phyloP scores from a whole-genome alignment of 1,140 invertebrate genomes.

The Drosophila kepulauana region DNA sequence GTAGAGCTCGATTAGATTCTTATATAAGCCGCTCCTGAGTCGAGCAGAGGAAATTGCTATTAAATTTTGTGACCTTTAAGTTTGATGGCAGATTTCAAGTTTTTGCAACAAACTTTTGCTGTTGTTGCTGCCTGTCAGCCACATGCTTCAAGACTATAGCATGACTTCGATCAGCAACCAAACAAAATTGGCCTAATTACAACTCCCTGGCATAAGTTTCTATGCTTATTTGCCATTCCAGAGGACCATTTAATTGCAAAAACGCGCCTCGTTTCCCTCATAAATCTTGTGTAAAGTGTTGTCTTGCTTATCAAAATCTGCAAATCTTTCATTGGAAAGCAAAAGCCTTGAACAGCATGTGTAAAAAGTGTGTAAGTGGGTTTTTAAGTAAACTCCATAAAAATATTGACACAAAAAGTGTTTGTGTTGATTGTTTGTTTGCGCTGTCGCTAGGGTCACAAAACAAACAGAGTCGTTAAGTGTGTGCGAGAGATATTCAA shows the following conservation, averaged over 20 bases:
- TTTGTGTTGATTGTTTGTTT: slow-evolving; percentile 23
- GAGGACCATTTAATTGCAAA: slow-evolving; percentile 5
- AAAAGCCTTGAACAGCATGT: background rate
- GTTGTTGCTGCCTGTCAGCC: slow-evolving; percentile 20
- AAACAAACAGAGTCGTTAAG: slow-evolving; percentile 28
- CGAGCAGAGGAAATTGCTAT: slow-evolving; percentile 60
- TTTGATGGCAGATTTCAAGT: slow-evolving; percentile 38
- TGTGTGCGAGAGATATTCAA: slow-evolving; percentile 59
- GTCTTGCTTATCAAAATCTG: too few relatives aligned
- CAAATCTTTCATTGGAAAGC: slow-evolving; percentile 7
- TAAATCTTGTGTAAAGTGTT: background rate
- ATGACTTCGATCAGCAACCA: slow-evolving; percentile 36
- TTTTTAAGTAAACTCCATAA: slow-evolving; percentile 8
- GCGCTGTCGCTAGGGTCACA: slow-evolving; percentile 30
- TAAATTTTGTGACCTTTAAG: slow-evolving; percentile 75
- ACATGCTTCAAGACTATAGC: slow-evolving; percentile 21
- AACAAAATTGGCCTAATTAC: slow-evolving; percentile 24
- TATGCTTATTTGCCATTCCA: background rate
- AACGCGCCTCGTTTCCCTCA: background rate
- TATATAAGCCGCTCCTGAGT: slow-evolving; percentile 53
- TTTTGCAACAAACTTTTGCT: slow-evolving; percentile 38
- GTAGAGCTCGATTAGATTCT: slow-evolving; percentile 38
- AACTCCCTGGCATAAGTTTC: slow-evolving; percentile 7
- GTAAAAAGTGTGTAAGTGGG: background rate
- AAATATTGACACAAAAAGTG: slow-evolving; percentile 42